These are phyloP conservation scores for Epinotia bilunana DNA, from an alignment of 2,888 invertebrate species.

Conservation along the genomic window DNA sequence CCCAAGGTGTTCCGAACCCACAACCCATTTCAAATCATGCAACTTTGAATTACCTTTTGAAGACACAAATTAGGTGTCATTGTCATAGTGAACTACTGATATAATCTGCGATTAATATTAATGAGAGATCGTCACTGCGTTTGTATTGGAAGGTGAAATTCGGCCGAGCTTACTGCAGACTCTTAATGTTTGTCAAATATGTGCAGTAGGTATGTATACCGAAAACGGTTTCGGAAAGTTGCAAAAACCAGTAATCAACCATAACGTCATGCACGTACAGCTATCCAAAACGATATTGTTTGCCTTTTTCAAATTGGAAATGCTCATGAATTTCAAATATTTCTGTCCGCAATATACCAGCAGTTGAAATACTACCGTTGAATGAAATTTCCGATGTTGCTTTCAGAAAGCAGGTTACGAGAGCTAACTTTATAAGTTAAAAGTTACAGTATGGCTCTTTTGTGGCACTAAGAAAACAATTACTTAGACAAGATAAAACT, in stretches of 20 bases:
- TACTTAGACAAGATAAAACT: background rate
- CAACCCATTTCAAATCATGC: too few species aligned
- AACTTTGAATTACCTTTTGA: background rate
- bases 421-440: background rate
- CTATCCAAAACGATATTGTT: constrained; percentile 10
- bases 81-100: constrained; percentile 5
- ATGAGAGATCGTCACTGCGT: too few species aligned
- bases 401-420: background rate
- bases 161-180: too few species aligned
- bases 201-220: background rate
- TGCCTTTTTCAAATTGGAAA: constrained; percentile 26
- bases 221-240: background rate
- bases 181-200: background rate
- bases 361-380: constrained; percentile 21
- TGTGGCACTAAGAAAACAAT: background rate
- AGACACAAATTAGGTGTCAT: background rate
- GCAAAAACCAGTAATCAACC: constrained; percentile 2
- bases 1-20: too few species aligned
- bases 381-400: constrained; percentile 11
- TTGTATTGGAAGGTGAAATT: too few species aligned
- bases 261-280: constrained; percentile 3
- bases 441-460: too few species aligned
- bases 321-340: constrained; percentile 32
- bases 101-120: constrained; percentile 34
- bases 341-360: constrained; percentile 16